Base-by-base conservation (phyloP, 2,113 vertebrate species). In the Delphinus delphis region DNA sequence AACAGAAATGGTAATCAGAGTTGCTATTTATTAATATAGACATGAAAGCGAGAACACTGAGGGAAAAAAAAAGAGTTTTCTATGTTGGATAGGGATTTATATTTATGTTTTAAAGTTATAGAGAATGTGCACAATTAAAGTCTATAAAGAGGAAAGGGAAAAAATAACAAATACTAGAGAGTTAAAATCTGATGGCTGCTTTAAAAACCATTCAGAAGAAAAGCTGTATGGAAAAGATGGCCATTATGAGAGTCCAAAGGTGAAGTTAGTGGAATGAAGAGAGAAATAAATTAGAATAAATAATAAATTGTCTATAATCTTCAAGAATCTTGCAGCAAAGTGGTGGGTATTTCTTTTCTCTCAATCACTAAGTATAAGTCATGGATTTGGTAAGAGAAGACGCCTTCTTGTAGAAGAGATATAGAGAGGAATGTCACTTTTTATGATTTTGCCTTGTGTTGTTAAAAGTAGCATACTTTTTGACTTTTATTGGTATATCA, bases 401-500 rank as follows among this genome's bases (percentile, higher is more conserved):
- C 47, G 6, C 83, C 55, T 63, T 97, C 8, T 23, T 90, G 3
- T 76, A 74, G 60, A 81, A 81, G 67, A 79, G 21, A 41, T 31
- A 68, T 2, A 44, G 38, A 83, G n/a, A 79, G 23, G 23, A 68
- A 65, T 88, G 68, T 63, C 26, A 58, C 26, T 81, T 92, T 83
- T 84, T 73, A 41, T 73, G 20, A 84, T 73, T 96, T 85, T 93
- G 17, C 7, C 55, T 60, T 96, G 9, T 82, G 41, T 81, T 80
- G 11, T 88, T 97, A 67, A 93, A 96, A 81, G 0, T 3, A 60
- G 1, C 62, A n/a, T 41, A 83, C 21, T 92, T 88, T 96, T 90
- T 55, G 73, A 77, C 76, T 95, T n/a, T 97, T 77, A 68, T 67
- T 91, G 31, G 28, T 62, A 95, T 97, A 93, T 88, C 1, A 96